Base-by-base conservation (phyloP, 1,140 invertebrate species). In the Zaprionus africanus region DNA sequence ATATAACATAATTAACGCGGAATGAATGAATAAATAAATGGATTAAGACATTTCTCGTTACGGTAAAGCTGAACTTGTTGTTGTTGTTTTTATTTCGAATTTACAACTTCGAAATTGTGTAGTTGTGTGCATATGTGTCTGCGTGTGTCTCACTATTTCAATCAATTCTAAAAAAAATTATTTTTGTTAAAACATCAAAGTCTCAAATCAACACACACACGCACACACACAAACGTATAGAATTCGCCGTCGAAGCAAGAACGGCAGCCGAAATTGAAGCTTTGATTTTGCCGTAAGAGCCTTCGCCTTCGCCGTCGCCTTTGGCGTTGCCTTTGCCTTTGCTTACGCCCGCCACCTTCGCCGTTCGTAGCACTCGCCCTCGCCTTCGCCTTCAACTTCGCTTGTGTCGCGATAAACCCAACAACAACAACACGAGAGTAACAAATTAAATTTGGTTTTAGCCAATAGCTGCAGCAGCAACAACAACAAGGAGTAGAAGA, bases 391-490 rank as follows among this genome's bases (percentile, higher is more conserved):
- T 41, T 41, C 26, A 26, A 24, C 28, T 49, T 24, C 24, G 36
- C 49, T 36, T 49, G 54, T 54, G 59, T 67, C 51, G 17, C 31
- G 67, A 71, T 66, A 51, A 61, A 71, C 67, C 60, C 60, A 13
- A 38, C 36, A 36, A 36, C 34, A 46, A 46, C 41, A 46, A 17
- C n/a, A 46, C 70, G 63, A 78, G 62, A 88, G 78, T 88, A 88
- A 87, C 85, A 88, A 88, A 88, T 81, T 84, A 81, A 88, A 88
- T 88, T 88, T 88, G 81, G 84, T 88, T 88, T 84, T 90, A 88
- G 84, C 81, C 85, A 78, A 72, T 88, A 88, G 62, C 58, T 73
- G 75, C 58, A 77, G 46, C 57, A 77, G 54, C 54, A 85, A 54
- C 78, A 68, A 38, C 63, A 78, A 53, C 70, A 74, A 68, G 36